Percentiles rank a stretch among this genome's conserved stretches.
phyloP scores from a whole-genome alignment of 2,797 vertebrate genomes.

The Hippopotamyrus pictus region DNA sequence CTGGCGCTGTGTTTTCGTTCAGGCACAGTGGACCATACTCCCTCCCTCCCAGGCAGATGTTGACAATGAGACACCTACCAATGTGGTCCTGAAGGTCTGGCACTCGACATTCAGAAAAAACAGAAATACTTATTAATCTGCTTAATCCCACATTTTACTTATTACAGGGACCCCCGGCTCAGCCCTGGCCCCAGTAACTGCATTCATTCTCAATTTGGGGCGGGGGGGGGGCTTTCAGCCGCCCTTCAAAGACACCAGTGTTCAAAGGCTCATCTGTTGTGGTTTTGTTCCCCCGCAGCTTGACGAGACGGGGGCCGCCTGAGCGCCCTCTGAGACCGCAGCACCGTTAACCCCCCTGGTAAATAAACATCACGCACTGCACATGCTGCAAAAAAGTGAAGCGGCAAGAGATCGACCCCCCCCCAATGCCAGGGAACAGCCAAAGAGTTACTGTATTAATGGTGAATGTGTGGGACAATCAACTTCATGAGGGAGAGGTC shows the following conservation, averaged over 20 bases:
- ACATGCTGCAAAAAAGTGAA: slow-evolving; percentile 10
- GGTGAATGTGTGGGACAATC: neutral
- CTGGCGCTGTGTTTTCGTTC: neutral
- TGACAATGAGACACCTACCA: slow-evolving; percentile 15
- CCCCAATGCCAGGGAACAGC: neutral
- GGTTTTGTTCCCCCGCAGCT: slow-evolving; percentile 42
- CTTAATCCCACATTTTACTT: neutral
- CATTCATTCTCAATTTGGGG: slow-evolving; percentile 29
- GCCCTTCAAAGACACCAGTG: slow-evolving; percentile 36
- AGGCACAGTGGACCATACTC: neutral
- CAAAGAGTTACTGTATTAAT: neutral
- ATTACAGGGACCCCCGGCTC: slow-evolving; percentile 14
- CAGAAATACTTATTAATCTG: neutral
- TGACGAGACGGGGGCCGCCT: slow-evolving; percentile 34
- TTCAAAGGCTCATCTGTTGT: slow-evolving; percentile 45
- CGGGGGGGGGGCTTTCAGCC: neutral
- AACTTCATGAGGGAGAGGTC: neutral
- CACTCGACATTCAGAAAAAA: slow-evolving; percentile 15
- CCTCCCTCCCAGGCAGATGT: neutral
- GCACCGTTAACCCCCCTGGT: slow-evolving; percentile 24
- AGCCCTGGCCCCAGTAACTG: slow-evolving; percentile 48
- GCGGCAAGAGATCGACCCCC: neutral
- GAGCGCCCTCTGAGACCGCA: slow-evolving; percentile 13
- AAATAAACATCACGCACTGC: slow-evolving; percentile 41
- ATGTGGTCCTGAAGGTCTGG: neutral